A percentile compares a stretch with the other conserved stretches of the same genome.
Evolutionary conservation across 2,113 vertebrate species (phyloP).

Genomic region (Excalfactoria chinensis): DNA sequence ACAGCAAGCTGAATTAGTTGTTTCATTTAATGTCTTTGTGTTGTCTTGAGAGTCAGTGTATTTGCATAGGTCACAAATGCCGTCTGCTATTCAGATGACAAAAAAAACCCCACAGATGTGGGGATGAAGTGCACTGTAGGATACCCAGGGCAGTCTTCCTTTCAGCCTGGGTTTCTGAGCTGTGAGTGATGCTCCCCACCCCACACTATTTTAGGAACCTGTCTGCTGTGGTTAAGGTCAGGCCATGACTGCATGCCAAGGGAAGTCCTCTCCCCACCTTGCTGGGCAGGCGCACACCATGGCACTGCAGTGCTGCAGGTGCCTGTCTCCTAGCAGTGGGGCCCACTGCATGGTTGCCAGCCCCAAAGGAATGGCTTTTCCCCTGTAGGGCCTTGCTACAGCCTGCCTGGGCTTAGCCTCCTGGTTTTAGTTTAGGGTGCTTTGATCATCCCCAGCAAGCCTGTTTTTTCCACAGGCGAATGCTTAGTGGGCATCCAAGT

Average conservation of each 20-base stretch:
- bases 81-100: not conserved
- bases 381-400: not conserved
- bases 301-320: not conserved
- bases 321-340: not conserved
- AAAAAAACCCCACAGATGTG: not conserved
- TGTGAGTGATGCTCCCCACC: not conserved
- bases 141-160: not conserved
- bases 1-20: not conserved
- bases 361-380: not conserved
- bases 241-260: not conserved
- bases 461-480: slow-evolving; percentile 6
- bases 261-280: not conserved
- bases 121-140: not conserved
- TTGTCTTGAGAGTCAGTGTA: not conserved
- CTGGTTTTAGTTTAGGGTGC: not conserved
- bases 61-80: not conserved
- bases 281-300: too few species aligned
- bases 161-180: accelerated
- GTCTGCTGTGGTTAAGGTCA: accelerated
- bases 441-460: slow-evolving; percentile 31
- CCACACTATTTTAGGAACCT: not conserved
- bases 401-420: not conserved
- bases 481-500: not conserved
- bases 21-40: not conserved
- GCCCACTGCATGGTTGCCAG: not conserved